Evolutionary conservation across 2,797 vertebrate genomes (phyloP), one percentile per base, ranked within the genome.

Genomic region (Miichthys miiuy): DNA sequence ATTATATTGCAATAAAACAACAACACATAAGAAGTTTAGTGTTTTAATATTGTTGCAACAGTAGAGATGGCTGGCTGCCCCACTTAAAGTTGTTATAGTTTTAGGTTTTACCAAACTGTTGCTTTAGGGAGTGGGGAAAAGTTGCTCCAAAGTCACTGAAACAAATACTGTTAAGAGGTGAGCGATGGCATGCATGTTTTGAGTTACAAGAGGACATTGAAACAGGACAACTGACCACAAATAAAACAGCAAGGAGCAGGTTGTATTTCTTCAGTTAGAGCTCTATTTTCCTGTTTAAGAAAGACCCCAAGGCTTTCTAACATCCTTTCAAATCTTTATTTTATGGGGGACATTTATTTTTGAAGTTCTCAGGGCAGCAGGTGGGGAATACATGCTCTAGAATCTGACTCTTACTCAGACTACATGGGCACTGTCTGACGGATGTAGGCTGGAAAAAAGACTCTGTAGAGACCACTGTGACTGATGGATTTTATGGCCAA

Each of bases 221-320:
- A 18, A 60, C 44, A 17, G 2, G 6, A 60, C 58, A 54, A 2
- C 2, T 54, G 23, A 18, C 13, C 50, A 62, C 6, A 56, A 25
- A 48, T 65, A n/a, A 41, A 69, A 55, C 51, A 50, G 21, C 48
- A 67, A 17, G 65, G 34, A 68, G 11, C 16, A 25, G n/a, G 11
- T 42, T 41, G 44, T 48, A 2, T 20, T 46, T 52, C 48, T 62
- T 44, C 44, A 52, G 42, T 51, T 10, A 46, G 55, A 34, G 52
- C 9, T 6, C n/a, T 44, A 0, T 44, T 44, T 60, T 60, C 27
- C 41, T 38, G 44, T 42, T 47, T 18, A 41, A 52, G 23, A 48
- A 62, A 27, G 6, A 27, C 54, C 46, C 46, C 25, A 55, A 55
- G 17, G 25, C 25, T 27, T 4, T 18, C 54, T 17, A 17, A 27